phyloP scores from a whole-genome alignment of 2,888 invertebrate genomes.

The Bursaphelenchus okinawaensis region DNA sequence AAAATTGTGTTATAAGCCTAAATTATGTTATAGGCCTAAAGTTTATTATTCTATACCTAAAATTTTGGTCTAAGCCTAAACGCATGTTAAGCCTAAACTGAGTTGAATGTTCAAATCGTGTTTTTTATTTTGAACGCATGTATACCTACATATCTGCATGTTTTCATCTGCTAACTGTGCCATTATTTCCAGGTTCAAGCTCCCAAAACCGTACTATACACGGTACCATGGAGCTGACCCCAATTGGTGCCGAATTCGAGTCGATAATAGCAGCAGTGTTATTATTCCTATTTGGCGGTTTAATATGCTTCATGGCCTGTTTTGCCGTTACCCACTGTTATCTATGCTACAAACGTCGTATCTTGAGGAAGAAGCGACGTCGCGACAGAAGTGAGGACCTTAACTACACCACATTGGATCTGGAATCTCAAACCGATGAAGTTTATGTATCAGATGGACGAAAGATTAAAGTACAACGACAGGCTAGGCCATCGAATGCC shows the following conservation, averaged over 20 bases:
- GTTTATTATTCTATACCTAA: too few species aligned
- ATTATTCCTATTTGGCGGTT: conserved; percentile 29
- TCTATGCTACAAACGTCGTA: conserved; percentile 29
- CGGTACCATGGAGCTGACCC: conserved; percentile 31
- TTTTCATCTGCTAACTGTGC: too few species aligned
- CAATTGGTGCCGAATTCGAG: conserved; percentile 37
- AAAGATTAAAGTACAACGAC: neutral
- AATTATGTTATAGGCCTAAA: too few species aligned
- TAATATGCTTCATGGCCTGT: conserved; percentile 31
- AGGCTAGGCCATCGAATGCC: conserved; percentile 4
- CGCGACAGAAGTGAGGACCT: conserved; percentile 4
- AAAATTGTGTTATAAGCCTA: too few species aligned
- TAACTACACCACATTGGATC: neutral
- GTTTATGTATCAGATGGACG: neutral
- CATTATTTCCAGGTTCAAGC: too few species aligned
- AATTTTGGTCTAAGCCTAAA: too few species aligned
- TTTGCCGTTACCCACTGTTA: conserved; percentile 35
- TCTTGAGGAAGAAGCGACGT: conserved; percentile 11
- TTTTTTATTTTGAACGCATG: too few species aligned
- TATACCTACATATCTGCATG: too few species aligned
- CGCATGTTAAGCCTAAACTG: too few species aligned
- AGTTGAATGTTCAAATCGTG: too few species aligned
- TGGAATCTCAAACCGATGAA: conserved; percentile 1
- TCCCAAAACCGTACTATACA: too few species aligned
- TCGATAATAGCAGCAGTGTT: conserved; percentile 32